These are phyloP conservation scores for Embiotoca jacksoni DNA, from an alignment of 2,113 vertebrate species.

Conservation along the genomic window DNA sequence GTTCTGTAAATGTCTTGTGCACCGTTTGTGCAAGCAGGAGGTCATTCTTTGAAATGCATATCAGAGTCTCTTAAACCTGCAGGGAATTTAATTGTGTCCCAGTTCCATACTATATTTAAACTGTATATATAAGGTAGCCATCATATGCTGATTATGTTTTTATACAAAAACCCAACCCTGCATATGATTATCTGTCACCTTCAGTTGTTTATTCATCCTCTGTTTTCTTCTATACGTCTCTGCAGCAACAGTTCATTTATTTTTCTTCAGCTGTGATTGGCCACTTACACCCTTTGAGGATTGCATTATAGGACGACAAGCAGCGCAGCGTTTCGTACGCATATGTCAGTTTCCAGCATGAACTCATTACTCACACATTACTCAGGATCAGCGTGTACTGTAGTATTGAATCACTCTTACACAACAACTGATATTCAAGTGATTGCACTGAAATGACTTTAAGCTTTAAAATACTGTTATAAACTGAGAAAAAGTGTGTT, in stretches of 20 bases:
- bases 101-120: neutral
- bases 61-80: constrained; percentile 11
- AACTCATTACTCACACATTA: neutral
- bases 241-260: too few species aligned
- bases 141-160: neutral
- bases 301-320: neutral
- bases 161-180: neutral
- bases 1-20: constrained; percentile 24
- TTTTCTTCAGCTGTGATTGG: too few species aligned
- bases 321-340: neutral
- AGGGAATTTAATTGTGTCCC: neutral
- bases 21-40: neutral
- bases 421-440: neutral
- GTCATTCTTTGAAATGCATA: constrained; percentile 18
- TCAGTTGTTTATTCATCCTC: neutral
- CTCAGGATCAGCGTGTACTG: too few species aligned
- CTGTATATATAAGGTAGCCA: too few species aligned
- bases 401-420: neutral
- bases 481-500: too few species aligned
- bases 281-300: too few species aligned
- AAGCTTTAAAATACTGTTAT: too few species aligned
- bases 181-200: neutral
- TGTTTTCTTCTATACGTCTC: neutral
- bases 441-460: neutral
- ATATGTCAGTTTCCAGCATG: neutral